A percentile compares a stretch with the other conserved stretches of the same genome.
phyloP scores from a whole-genome alignment of 2,113 vertebrate genomes.

The Gnathonemus longibarbis region DNA sequence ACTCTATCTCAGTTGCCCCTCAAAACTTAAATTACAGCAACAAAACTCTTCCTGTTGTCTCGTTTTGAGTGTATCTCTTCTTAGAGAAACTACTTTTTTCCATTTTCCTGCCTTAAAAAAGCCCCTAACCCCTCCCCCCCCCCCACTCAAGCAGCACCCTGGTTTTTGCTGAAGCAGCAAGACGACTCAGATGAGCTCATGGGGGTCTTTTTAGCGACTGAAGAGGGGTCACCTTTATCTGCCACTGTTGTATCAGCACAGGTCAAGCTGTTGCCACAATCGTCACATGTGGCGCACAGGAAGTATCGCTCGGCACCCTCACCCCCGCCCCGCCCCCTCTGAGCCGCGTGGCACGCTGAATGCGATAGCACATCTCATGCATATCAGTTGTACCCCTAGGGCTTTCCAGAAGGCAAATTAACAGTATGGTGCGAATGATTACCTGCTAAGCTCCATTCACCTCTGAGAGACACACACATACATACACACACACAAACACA shows the following conservation, averaged over 20 bases:
- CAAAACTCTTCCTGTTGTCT: background rate
- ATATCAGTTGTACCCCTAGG: background rate
- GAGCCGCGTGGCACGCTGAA: background rate
- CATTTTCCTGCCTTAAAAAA: background rate
- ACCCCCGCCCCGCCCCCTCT: background rate
- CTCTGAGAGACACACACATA: background rate
- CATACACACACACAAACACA: background rate
- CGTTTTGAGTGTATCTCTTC: background rate
- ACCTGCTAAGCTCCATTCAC: background rate
- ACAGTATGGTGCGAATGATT: background rate
- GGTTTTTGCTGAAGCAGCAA: background rate
- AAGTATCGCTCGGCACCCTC: constrained; percentile 28
- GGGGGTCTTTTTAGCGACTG: constrained; percentile 17
- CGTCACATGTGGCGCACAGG: constrained; percentile 50
- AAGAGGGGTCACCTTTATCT: constrained; percentile 51
- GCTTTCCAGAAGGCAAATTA: background rate
- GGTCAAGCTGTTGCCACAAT: constrained; percentile 57
- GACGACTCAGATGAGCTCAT: background rate
- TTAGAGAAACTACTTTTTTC: background rate
- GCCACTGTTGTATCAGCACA: constrained; percentile 54
- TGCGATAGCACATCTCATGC: background rate
- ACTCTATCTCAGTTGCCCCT: background rate
- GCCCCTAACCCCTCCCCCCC: background rate
- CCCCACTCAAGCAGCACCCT: background rate
- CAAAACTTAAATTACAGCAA: background rate